Conservation (phyloP, 2,888 invertebrate genomes). For the Mayetiola destructor region DNA sequence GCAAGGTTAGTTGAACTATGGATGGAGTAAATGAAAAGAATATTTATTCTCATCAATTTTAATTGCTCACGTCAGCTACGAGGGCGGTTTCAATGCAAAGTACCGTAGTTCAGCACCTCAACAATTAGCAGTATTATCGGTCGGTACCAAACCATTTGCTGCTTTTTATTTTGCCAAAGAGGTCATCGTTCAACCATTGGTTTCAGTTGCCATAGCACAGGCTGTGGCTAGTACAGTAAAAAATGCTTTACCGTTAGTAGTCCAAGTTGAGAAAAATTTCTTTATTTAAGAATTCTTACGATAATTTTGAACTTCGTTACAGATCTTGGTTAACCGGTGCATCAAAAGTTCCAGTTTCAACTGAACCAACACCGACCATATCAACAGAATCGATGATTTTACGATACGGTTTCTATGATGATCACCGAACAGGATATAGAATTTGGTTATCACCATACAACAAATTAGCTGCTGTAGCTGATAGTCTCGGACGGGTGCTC, state of each 20-base stretch:
- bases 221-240: conserved; percentile 81
- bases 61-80: conserved; percentile 21
- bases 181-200: conserved; percentile 59
- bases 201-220: conserved; percentile 80
- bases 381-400: conserved; percentile 53
- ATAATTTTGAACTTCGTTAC: conserved; percentile 13
- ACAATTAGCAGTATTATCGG: conserved; percentile 57
- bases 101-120: conserved; percentile 61
- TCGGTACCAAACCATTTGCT: conserved; percentile 69
- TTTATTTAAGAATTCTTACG: not conserved
- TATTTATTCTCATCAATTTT: not conserved
- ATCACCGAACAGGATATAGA: conserved; percentile 56
- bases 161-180: conserved; percentile 84
- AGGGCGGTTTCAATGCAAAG: conserved; percentile 35
- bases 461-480: conserved; percentile 64
- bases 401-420: conserved; percentile 69
- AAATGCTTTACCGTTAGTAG: conserved; percentile 44
- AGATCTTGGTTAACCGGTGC: conserved; percentile 42
- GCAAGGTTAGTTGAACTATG: conserved; percentile 38
- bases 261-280: not conserved
- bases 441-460: conserved; percentile 59
- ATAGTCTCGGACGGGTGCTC: conserved; percentile 75
- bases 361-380: conserved; percentile 25
- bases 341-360: conserved; percentile 35
- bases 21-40: not conserved